Evolutionary conservation across 1,140 invertebrate genomes (phyloP).

Genomic region (Camponotus vicinus): DNA sequence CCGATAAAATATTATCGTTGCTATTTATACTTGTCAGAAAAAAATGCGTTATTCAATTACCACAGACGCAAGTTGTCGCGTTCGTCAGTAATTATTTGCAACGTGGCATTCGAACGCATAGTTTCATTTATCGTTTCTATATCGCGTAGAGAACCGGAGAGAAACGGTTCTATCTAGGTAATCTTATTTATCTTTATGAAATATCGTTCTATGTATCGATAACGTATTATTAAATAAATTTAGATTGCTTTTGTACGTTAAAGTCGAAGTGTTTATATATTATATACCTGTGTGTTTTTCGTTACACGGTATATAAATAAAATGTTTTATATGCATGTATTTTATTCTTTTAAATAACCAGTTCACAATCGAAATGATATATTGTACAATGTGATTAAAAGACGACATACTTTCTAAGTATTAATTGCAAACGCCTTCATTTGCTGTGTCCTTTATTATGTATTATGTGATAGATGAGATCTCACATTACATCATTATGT

Average conservation of each 20-base stretch:
- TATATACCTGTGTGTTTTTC: background rate
- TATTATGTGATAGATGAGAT: background rate
- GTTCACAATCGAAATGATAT: background rate
- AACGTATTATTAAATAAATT: constrained; percentile 50
- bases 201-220: constrained; percentile 12
- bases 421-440: background rate
- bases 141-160: constrained; percentile 8
- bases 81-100: constrained; percentile 42
- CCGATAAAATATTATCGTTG: constrained; percentile 47
- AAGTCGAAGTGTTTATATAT: constrained; percentile 31
- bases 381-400: background rate
- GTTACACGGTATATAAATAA: background rate
- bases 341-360: background rate
- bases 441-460: background rate
- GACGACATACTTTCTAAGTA: background rate
- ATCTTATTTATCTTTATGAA: constrained; percentile 39
- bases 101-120: background rate
- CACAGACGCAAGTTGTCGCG: constrained; percentile 11
- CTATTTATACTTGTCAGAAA: constrained; percentile 30
- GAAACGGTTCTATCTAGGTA: constrained; percentile 31
- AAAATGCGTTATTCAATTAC: constrained; percentile 44
- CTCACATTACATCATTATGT: background rate
- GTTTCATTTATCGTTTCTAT: constrained; percentile 10
- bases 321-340: background rate
- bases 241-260: constrained; percentile 19